Percentiles rank a stretch among this genome's conserved stretches.
phyloP scores from a whole-genome alignment of 2,888 invertebrate species.

The Cartodere bifasciata region DNA sequence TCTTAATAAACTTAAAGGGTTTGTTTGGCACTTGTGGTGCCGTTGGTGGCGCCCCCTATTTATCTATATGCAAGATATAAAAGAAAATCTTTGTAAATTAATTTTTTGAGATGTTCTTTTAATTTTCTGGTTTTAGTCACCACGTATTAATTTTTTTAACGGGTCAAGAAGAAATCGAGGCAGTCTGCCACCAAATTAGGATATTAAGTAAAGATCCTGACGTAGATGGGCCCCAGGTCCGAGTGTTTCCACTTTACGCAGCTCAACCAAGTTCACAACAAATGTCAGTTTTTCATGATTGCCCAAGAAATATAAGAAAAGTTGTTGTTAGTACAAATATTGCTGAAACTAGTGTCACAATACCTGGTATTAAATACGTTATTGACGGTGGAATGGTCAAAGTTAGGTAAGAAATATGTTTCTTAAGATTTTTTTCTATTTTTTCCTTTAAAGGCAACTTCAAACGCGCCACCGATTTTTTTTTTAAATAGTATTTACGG shows the following conservation, averaged over 20 bases:
- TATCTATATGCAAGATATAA: no score
- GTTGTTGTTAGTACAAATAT: conserved; percentile 93
- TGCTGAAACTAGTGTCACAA: conserved; percentile 95
- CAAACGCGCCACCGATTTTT: no score
- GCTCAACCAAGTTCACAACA: conserved; percentile 79
- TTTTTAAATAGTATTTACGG: no score
- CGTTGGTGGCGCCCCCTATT: no score
- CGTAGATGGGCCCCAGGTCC: conserved; percentile 50
- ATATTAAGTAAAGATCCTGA: conserved; percentile 54
- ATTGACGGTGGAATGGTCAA: conserved; percentile 90
- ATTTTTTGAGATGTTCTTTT: no score
- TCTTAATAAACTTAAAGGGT: no score
- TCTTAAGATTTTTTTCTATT: no score
- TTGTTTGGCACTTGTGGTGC: no score
- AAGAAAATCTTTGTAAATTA: no score
- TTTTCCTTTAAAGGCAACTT: no score
- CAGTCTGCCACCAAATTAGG: conserved; percentile 61
- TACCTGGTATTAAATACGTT: conserved; percentile 80
- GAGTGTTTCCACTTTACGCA: conserved; percentile 82
- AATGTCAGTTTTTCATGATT: conserved; percentile 69
- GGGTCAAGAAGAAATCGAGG: conserved; percentile 94
- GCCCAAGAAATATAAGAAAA: conserved; percentile 67
- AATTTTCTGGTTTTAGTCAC: conserved; percentile 47
- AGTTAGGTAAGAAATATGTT: conserved; percentile 49
- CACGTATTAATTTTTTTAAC: conserved; percentile 89